Evolutionary conservation across 1,140 invertebrate genomes (phyloP).

Genomic region (Leptinotarsa texana): DNA sequence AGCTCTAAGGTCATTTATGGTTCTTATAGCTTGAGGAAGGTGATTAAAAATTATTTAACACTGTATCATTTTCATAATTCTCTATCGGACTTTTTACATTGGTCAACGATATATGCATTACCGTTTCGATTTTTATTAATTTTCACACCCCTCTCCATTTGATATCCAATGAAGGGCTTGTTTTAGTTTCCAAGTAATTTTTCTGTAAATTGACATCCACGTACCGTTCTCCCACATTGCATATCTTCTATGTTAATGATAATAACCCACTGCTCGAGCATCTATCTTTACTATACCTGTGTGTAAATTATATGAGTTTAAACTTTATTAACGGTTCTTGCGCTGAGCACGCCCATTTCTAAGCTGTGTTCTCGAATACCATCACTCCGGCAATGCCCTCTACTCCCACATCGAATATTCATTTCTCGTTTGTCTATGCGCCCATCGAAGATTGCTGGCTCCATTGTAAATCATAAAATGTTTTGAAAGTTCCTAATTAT

Average conservation of each 20-base stretch:
- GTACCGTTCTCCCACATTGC: slow-evolving; percentile 1
- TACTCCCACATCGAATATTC: not conserved
- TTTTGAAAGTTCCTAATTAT: no score
- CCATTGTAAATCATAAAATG: no score
- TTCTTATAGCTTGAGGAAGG: no score
- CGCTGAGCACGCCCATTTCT: slow-evolving; percentile 10
- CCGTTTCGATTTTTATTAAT: not conserved
- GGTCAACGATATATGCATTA: not conserved
- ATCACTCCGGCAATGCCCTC: slow-evolving; percentile 11
- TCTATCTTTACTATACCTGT: slow-evolving; percentile 8
- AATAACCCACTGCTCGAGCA: slow-evolving; percentile 4
- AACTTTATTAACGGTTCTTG: slow-evolving; percentile 23
- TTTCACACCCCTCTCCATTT: no score
- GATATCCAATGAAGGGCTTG: no score
- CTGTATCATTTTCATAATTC: no score
- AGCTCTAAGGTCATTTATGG: no score
- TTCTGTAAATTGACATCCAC: not conserved
- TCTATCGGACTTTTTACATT: not conserved
- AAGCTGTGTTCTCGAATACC: not conserved
- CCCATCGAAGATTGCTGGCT: not conserved
- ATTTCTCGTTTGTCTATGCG: slow-evolving; percentile 11
- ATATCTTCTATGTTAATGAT: slow-evolving; percentile 10
- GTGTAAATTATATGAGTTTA: slow-evolving; percentile 10
- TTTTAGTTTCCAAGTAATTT: no score
- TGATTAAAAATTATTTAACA: no score